phyloP scores from a whole-genome alignment of 2,888 invertebrate genomes.

The Cantharis lateralis region DNA sequence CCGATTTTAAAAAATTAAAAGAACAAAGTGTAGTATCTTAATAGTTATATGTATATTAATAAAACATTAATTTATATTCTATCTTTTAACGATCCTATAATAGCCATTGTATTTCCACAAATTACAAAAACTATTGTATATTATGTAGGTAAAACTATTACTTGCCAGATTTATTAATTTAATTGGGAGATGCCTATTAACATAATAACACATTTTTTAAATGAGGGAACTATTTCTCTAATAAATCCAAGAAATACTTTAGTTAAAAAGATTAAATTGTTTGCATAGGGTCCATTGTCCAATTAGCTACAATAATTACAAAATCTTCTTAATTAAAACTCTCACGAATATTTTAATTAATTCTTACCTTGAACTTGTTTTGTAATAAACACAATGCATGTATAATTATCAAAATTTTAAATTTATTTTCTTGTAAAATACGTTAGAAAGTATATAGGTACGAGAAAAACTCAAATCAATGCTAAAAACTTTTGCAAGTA shows the following conservation, averaged over 20 bases:
- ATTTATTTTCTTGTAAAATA: neutral
- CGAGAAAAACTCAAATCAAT: neutral
- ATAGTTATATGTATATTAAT: no score
- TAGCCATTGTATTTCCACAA: neutral
- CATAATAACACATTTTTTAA: neutral
- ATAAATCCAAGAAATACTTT: neutral
- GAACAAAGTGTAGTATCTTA: no score
- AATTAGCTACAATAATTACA: conserved; percentile 8
- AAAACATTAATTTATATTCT: neutral
- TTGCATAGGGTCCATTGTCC: conserved; percentile 10
- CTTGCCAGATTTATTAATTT: neutral
- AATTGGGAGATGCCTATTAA: neutral
- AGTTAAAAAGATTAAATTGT: conserved; percentile 16
- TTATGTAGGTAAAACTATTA: neutral
- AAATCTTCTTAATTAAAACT: conserved; percentile 16
- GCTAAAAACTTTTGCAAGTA: neutral
- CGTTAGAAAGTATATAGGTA: neutral
- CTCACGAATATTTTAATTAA: conserved; percentile 12
- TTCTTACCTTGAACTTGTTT: conserved; percentile 22
- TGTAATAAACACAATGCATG: conserved; percentile 3
- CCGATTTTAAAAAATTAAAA: no score
- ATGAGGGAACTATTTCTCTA: neutral
- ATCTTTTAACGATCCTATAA: neutral
- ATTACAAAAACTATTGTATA: neutral
- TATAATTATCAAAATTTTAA: conserved; percentile 1